These are phyloP conservation scores for Lytechinus variegatus DNA, from an alignment of 35 echinoderm and acorn worm genomes.

Conservation along the genomic window DNA sequence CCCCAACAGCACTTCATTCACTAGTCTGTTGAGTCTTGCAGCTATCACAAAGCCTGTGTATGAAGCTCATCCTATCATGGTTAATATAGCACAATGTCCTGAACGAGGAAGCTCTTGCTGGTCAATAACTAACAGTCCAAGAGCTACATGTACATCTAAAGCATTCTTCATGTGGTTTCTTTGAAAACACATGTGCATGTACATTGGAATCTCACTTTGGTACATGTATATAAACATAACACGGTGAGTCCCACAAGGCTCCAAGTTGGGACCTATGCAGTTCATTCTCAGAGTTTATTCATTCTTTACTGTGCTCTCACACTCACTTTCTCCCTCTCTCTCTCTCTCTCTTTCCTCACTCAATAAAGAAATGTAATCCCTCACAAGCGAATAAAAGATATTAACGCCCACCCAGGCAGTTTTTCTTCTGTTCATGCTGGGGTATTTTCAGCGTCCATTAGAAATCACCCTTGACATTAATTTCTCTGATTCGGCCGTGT, in stretches of 20 bases:
- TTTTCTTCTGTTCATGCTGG: not conserved
- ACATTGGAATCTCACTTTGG: not conserved
- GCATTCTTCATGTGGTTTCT: not conserved
- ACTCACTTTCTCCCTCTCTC: not conserved
- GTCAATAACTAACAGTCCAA: not conserved
- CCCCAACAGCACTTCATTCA: not conserved
- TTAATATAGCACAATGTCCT: not conserved
- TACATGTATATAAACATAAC: not conserved
- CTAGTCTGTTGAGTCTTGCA: not conserved
- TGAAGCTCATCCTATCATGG: not conserved
- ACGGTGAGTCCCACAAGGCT: not conserved
- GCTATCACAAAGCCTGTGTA: not conserved
- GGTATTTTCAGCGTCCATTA: not conserved
- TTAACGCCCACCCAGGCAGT: not conserved
- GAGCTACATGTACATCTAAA: not conserved
- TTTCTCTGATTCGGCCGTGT: constrained; percentile 45
- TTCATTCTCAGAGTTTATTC: not conserved
- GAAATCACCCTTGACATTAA: not conserved
- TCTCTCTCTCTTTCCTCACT: not conserved
- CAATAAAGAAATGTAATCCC: not conserved
- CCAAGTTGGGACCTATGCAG: not conserved
- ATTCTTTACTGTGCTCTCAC: not conserved
- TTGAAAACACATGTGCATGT: not conserved
- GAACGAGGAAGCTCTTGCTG: not conserved
- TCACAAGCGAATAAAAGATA: not conserved